Conservation (phyloP, 2,113 vertebrate genomes). For the Limnothrissa miodon region DNA sequence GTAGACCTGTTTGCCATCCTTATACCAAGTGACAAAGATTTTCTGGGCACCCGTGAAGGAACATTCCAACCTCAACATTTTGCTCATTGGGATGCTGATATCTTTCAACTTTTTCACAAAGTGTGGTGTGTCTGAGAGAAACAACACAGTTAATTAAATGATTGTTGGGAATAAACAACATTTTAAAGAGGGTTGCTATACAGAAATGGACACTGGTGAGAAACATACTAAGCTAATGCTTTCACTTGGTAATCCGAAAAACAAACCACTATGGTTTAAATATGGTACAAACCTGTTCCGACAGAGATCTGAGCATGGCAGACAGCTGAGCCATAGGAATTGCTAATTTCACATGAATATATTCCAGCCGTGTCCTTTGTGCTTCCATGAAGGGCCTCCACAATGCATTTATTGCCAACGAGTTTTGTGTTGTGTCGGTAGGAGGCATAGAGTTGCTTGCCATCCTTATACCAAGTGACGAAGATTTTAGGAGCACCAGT, state of each 20-base stretch:
- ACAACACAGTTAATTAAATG: neutral
- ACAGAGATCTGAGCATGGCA: neutral
- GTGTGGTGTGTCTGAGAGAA: neutral
- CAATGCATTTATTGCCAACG: neutral
- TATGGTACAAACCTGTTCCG: neutral
- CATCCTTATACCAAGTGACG: neutral
- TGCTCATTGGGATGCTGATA: neutral
- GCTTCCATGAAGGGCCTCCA: neutral
- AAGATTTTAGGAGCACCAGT: neutral
- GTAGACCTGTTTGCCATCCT: neutral
- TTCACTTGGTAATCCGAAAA: too few species aligned
- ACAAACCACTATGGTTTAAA: neutral
- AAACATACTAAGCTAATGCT: too few species aligned
- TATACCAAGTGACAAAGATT: neutral
- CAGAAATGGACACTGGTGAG: too few species aligned
- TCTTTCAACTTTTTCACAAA: neutral
- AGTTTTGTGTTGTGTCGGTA: neutral
- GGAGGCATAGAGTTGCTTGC: neutral
- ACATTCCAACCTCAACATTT: neutral
- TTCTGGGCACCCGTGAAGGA: neutral
- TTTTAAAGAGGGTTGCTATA: too few species aligned
- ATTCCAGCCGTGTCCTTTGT: neutral
- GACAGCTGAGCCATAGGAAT: neutral
- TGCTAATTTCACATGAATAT: neutral
- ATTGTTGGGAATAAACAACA: too few species aligned